phyloP scores from a whole-genome alignment of 2,113 vertebrate species.

The Solea senegalensis region DNA sequence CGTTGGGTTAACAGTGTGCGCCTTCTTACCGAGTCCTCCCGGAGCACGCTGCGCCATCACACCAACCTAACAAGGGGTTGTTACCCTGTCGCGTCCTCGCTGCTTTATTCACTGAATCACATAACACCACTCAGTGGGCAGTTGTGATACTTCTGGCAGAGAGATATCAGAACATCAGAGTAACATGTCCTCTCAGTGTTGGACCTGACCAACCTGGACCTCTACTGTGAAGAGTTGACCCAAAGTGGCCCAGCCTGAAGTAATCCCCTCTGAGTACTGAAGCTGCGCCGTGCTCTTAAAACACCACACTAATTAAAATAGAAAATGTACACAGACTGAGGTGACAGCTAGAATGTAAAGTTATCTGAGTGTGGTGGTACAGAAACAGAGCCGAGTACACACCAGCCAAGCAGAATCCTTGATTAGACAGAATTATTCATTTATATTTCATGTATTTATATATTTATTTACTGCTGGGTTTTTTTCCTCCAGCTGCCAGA shows the following conservation, averaged over 20 bases:
- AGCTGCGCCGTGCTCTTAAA: conserved; percentile 46
- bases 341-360: conserved; percentile 48
- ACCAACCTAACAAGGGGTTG: conserved; percentile 20
- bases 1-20: conserved; percentile 51
- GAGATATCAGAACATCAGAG: conserved; percentile 25
- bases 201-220: not conserved
- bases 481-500: conserved; percentile 10
- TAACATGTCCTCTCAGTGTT: conserved; percentile 11
- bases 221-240: conserved; percentile 21
- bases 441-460: not conserved
- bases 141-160: conserved; percentile 41
- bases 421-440: conserved; percentile 55
- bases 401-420: conserved; percentile 32
- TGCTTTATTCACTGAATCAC: conserved; percentile 30
- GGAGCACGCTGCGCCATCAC: conserved; percentile 3
- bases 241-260: conserved; percentile 26
- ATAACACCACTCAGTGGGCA: conserved; percentile 34
- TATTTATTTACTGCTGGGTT: not conserved
- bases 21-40: conserved; percentile 26
- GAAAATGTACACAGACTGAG: conserved; percentile 41
- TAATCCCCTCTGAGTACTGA: conserved; percentile 49
- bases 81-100: conserved; percentile 11
- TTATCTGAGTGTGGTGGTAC: conserved; percentile 15
- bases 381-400: conserved; percentile 31
- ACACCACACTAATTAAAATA: conserved; percentile 58